phyloP scores from a whole-genome alignment of 2,113 vertebrate species.

The Litocranius walleri region DNA sequence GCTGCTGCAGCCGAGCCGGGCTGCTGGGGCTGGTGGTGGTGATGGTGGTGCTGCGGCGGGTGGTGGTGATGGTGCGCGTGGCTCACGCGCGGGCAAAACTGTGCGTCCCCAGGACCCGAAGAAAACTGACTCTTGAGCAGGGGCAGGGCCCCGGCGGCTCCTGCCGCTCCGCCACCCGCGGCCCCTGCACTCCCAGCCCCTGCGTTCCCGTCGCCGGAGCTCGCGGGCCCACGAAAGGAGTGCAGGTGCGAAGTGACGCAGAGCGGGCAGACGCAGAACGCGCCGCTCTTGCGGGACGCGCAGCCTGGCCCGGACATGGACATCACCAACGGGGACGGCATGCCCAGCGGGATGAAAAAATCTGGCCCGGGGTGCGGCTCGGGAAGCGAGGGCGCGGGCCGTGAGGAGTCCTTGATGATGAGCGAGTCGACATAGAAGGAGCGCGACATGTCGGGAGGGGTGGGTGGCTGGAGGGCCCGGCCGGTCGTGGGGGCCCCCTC shows the following conservation, averaged over 20 bases:
- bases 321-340: constrained; percentile 94
- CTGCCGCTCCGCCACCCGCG: constrained; percentile 74
- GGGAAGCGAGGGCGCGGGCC: constrained; percentile 82
- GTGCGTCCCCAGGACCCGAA: constrained; percentile 82
- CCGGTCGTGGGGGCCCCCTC: neutral
- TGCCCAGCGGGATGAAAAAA: constrained; percentile 93
- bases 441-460: constrained; percentile 87
- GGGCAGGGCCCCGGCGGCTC: constrained; percentile 82
- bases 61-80: constrained; percentile 80
- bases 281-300: constrained; percentile 90
- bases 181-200: constrained; percentile 69
- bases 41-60: constrained; percentile 67
- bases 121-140: constrained; percentile 92
- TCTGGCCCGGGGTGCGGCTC: constrained; percentile 89
- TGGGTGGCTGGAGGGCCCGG: neutral
- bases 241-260: constrained; percentile 98
- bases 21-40: constrained; percentile 67
- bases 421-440: constrained; percentile 99
- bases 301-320: constrained; percentile 89
- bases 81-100: constrained; percentile 88
- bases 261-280: constrained; percentile 96
- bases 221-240: constrained; percentile 79
- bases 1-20: constrained; percentile 39
- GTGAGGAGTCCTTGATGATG: constrained; percentile 95
- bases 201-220: constrained; percentile 76